These are phyloP conservation scores for Anastatus disparis DNA, from an alignment of 1,140 invertebrate species.

Conservation along the genomic window DNA sequence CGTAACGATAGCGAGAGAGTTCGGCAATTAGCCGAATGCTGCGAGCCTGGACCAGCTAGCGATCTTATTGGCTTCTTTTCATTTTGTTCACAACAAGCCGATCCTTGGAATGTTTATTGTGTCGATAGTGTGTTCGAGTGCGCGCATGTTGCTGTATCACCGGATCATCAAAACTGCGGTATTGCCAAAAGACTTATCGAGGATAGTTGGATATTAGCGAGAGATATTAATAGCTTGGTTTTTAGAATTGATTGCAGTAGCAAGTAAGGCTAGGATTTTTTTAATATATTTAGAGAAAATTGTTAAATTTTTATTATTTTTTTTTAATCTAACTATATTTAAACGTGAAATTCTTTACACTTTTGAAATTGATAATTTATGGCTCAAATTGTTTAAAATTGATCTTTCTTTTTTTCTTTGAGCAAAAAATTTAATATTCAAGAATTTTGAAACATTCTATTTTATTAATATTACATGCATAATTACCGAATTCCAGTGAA, in stretches of 20 bases:
- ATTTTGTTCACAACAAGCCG: slow-evolving; percentile 54
- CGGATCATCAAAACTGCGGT: slow-evolving; percentile 52
- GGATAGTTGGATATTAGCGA: slow-evolving; percentile 59
- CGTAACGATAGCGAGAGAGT: slow-evolving; percentile 51
- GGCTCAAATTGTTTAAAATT: too few relatives aligned
- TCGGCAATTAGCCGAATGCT: slow-evolving; percentile 7
- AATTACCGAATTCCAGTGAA: too few relatives aligned
- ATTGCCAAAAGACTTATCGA: slow-evolving; percentile 57
- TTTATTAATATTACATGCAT: too few relatives aligned
- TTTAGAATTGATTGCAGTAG: slow-evolving; percentile 64
- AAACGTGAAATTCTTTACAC: too few relatives aligned
- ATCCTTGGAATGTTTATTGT: slow-evolving; percentile 57
- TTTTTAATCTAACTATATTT: background rate
- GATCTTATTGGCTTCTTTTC: slow-evolving; percentile 61
- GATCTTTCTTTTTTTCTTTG: too few relatives aligned
- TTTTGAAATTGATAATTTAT: too few relatives aligned
- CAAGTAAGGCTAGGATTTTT: too few relatives aligned
- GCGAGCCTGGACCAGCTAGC: slow-evolving; percentile 42
- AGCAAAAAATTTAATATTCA: too few relatives aligned
- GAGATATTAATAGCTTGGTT: slow-evolving; percentile 58
- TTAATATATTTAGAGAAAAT: too few relatives aligned
- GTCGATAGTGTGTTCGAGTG: slow-evolving; percentile 62
- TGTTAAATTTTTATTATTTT: background rate
- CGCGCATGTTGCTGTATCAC: slow-evolving; percentile 57
- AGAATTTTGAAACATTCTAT: too few relatives aligned